Base-by-base conservation (phyloP, 2,797 vertebrate species). In the Acrossocheilus fasciatus region DNA sequence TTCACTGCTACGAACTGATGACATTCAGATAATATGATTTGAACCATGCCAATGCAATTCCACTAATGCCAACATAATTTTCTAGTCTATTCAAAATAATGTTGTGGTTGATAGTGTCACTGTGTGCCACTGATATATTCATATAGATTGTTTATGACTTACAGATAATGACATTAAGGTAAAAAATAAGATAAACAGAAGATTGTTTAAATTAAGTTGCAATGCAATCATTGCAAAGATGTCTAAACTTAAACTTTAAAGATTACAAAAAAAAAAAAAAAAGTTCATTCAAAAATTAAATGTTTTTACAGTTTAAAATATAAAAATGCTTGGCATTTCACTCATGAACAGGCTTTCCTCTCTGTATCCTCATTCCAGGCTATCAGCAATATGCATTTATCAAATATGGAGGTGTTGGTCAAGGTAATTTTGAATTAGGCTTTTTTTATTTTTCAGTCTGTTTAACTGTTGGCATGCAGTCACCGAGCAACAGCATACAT, bases 401-500 rank as follows among this genome's bases (percentile, higher is more conserved):
- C 62, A 77, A 30, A 69, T 76, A 43, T 54, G 18, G 34, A 54
- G 74, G 17, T 69, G 64, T 54, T 78, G 34, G 62, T 84, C 62
- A 69, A 78, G 74, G 47, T 78, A n/a, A 43, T 78, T 78, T 57
- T 54, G 47, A 78, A 78, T 84, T 84, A 77, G 47, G 47, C 47
- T 78, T 84, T 78, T 78, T n/a, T 78, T 69, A 57, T 69, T 78
- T 78, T 78, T 36, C 47, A 84, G 34, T 68, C 59, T 41, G 45
- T 68, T 54, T 84, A 76, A 76, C 73, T 75, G 52, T 76, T n/a
- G 43, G 30, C 20, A 41, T 77, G 59, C 34, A 64, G 54, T 62
- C 72, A 76, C 59, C 3, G 9, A 68, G 59, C 45, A 69, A 84
- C 47, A 78, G 6, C 23, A 47, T 59, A 9, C 18, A 79, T n/a